Evolutionary conservation across 2,888 invertebrate genomes (phyloP).

Genomic region (Stenolophus ochropezus): DNA sequence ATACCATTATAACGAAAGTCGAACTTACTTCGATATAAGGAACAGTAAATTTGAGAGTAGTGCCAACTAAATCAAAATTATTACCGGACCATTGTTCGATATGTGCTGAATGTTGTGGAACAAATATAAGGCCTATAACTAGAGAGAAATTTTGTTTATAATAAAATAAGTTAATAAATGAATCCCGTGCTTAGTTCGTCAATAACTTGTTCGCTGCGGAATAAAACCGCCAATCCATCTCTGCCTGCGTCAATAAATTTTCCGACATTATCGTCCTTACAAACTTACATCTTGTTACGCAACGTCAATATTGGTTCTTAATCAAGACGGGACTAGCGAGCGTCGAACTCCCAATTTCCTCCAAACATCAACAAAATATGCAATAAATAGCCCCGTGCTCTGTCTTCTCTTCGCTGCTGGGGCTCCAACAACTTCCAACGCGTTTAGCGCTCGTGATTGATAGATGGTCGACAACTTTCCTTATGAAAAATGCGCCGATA

Average conservation of each 20-base stretch:
- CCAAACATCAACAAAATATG: slow-evolving; percentile 36
- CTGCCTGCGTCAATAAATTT: slow-evolving; percentile 6
- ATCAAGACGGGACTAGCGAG: background rate
- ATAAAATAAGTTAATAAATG: background rate
- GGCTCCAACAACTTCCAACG: background rate
- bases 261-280: background rate
- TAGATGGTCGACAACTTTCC: slow-evolving; percentile 13
- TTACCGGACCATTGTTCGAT: too few species aligned
- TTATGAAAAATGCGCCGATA: slow-evolving; percentile 11
- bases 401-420: background rate
- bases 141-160: too few species aligned
- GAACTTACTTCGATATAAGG: too few species aligned
- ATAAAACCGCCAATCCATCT: background rate
- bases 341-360: background rate
- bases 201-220: background rate
- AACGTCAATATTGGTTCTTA: slow-evolving; percentile 30
- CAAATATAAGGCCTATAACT: too few species aligned
- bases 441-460: slow-evolving; percentile 9
- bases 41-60: too few species aligned
- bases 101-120: too few species aligned
- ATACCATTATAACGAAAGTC: too few species aligned
- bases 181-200: background rate
- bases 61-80: too few species aligned
- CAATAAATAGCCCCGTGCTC: background rate
- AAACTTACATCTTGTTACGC: slow-evolving; percentile 18